Percentiles rank a stretch among this genome's conserved stretches.
These are phyloP conservation scores for Eupithecia pulchellata DNA, from an alignment of 2,888 invertebrate genomes.

Conservation along the genomic window DNA sequence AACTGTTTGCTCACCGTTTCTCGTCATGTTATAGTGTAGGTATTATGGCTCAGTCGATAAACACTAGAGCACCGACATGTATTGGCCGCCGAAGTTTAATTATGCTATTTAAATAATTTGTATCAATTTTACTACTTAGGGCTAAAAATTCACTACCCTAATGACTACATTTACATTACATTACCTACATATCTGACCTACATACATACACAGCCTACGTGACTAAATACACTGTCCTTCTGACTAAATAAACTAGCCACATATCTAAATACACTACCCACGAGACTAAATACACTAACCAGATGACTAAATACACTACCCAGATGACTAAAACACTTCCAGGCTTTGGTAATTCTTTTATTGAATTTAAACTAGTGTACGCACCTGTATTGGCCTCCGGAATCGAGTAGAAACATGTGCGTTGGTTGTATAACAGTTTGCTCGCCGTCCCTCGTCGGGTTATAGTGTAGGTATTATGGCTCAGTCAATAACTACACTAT, in stretches of 20 bases:
- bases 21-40: constrained; percentile 91
- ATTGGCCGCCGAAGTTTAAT: too few species aligned
- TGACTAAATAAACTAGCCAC: neutral
- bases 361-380: neutral
- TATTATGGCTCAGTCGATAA: constrained; percentile 97
- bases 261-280: neutral
- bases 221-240: neutral
- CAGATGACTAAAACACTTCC: neutral
- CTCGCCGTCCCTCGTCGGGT: constrained; percentile 87
- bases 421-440: constrained; percentile 88
- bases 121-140: too few species aligned
- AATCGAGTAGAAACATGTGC: constrained; percentile 96
- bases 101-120: too few species aligned
- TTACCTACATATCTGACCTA: constrained; percentile 83
- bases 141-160: neutral
- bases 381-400: constrained; percentile 92
- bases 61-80: too few species aligned
- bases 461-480: constrained; percentile 95
- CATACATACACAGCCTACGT: neutral
- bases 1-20: constrained; percentile 87
- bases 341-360: neutral
- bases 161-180: neutral
- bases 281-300: neutral
- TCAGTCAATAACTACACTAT: too few species aligned
- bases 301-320: neutral